Evolutionary conservation across 2,888 invertebrate genomes (phyloP), one percentile per base, ranked within the genome.

Genomic region (Neoitamus cyanurus): DNA sequence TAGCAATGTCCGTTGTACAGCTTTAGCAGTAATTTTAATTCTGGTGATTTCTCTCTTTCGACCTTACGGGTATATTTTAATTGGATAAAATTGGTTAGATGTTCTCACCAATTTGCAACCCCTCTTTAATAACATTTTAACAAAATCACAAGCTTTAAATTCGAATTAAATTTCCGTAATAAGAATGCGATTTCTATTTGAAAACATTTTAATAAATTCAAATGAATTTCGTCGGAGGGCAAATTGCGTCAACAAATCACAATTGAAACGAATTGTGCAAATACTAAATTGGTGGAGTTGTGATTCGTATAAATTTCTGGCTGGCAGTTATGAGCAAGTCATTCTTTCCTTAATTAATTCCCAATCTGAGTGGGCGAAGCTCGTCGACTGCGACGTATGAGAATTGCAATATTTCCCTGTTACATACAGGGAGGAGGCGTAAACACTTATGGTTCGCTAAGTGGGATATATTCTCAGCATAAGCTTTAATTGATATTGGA

Each of bases 251-350:
- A 75, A 75, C 75, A 75, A 15, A 75, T 75, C 28, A 31, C 75
- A 75, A 75, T 75, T 75, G 75, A 42, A 20, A 42, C 11, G 37
- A 75, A 75, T 75, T 75, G 75, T 75, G 36, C 25, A 72, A 13
- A 37, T 37, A n/a, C 13, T 75, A 42, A 75, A 58, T 58, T 58
- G 58, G 25, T 20, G 9, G 15, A 25, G 7, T 58, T 58, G 58
- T 58, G 58, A 58, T 58, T 58, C 58, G 15, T 58, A 20, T 58
- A 20, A 11, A 58, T 58, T 20, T 58, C 58, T 58, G 58, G 6
- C 58, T 58, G 58, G 6, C 25, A 9, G 58, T 25, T 15, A 20
- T 20, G 20, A 20, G 58, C 20, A 58, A 58, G 20, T 58, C 58
- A 58, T 58, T 58, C 58, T 7, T 58, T 58, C 58, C 9, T 58